Evolutionary conservation across 2,888 invertebrate species (phyloP), one percentile per base, ranked within the genome.

Genomic region (Trypoxylon attenuatum): DNA sequence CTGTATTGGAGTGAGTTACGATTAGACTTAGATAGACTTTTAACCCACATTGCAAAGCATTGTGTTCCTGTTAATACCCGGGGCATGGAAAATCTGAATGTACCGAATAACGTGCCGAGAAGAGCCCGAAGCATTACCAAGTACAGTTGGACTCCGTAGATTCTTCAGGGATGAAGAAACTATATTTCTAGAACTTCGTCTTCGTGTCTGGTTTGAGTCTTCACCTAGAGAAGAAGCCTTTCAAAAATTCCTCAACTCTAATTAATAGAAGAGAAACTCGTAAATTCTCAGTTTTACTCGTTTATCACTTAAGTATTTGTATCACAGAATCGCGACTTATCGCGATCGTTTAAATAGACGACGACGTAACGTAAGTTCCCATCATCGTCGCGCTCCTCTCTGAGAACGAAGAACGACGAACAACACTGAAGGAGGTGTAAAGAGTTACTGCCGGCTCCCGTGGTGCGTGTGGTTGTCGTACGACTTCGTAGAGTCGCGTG

Each of bases 51-150:
- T 6, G 10, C 4, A 8, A 8, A 33, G 19, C 6, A 29, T 19
- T 29, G n/a, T 23, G 15, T 15, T 5, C 10, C 16, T 10, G n/a
- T 29, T 29, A 25, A n/a, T 23, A 25, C 16, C 5, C 8, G 8
- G 10, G 15, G 5, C n/a, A 29, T 54, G 15, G 19, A 43, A 59
- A 49, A 22, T 23, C 47, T 47, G n/a, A 46, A 51, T 57, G 69
- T 86, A 85, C 85, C 85, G 70, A 72, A 77, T 50, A 83, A 62
- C 54, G 69, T 76, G 57, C 79, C 74, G 72, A 83, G 78, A 73
- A 85, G 79, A 76, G 78, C 77, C 55, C 84, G 83, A 69, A 86
- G 75, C 85, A 84, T n/a, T 85, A 79, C 80, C 82, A 80, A 58
- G 58, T 39, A n/a, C n/a, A n/a, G n/a, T n/a, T n/a, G n/a, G n/a